phyloP scores from a whole-genome alignment of 2,113 vertebrate species.

The Gila orcuttii region DNA sequence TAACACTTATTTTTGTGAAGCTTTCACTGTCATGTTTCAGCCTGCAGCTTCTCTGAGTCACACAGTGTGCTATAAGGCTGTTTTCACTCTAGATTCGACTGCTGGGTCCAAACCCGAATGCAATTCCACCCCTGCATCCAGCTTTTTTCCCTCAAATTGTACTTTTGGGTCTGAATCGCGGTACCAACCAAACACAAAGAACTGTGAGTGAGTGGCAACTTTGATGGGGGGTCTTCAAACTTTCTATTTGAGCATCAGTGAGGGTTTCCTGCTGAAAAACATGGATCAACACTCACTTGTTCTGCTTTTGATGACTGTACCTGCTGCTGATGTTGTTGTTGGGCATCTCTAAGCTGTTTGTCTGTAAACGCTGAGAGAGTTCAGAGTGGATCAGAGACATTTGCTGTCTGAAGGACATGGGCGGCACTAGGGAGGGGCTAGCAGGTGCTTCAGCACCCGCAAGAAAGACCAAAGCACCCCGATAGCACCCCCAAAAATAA shows the following conservation, averaged over 20 bases:
- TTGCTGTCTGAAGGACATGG: conserved; percentile 21
- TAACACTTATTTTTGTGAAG: conserved; percentile 25
- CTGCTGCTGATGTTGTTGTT: background rate
- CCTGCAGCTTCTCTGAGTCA: conserved; percentile 28
- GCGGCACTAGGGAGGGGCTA: too few relatives aligned
- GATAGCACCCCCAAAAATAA: too few relatives aligned
- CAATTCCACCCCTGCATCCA: background rate
- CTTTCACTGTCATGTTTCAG: conserved; percentile 22
- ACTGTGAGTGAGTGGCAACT: conserved; percentile 27
- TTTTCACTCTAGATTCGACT: conserved; percentile 5
- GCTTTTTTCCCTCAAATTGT: background rate
- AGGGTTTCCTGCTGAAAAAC: conserved; percentile 19
- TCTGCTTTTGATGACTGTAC: conserved; percentile 3
- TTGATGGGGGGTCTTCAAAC: background rate
- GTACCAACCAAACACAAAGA: background rate
- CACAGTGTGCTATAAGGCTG: background rate
- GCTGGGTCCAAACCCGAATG: background rate
- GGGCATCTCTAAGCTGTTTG: conserved; percentile 20
- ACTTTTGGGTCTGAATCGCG: background rate
- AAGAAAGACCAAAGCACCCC: too few relatives aligned
- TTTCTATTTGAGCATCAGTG: conserved; percentile 23
- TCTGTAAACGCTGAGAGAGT: conserved; percentile 19
- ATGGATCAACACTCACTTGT: background rate
- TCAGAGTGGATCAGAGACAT: conserved; percentile 26
- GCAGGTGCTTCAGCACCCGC: too few relatives aligned